Evolutionary conservation across 2,797 vertebrate species (phyloP).

Genomic region (Toxotes lorentzi): DNA sequence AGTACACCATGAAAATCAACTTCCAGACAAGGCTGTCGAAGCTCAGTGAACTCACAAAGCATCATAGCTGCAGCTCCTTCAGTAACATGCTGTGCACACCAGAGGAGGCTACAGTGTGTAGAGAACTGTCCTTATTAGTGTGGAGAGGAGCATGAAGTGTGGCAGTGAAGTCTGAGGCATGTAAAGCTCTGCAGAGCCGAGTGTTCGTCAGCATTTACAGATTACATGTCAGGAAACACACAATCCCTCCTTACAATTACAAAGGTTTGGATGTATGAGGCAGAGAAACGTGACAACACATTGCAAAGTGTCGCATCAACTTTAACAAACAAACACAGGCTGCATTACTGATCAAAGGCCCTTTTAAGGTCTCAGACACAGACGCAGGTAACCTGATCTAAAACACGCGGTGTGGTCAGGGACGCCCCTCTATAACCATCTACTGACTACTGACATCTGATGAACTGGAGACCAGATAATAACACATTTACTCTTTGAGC

Average conservation of each 20-base stretch:
- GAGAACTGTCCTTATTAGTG: no score
- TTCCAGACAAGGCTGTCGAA: no score
- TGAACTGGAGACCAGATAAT: no score
- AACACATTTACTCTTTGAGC: background rate
- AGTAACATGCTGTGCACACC: no score
- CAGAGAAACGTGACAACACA: background rate
- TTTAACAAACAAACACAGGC: constrained; percentile 7
- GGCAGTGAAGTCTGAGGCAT: background rate
- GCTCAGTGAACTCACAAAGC: no score
- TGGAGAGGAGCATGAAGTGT: background rate
- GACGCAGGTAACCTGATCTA: constrained; percentile 44
- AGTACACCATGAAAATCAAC: no score
- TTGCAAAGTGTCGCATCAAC: background rate
- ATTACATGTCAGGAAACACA: background rate
- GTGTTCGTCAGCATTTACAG: background rate
- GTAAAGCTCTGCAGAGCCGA: background rate
- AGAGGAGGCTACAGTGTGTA: no score
- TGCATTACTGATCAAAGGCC: constrained; percentile 9
- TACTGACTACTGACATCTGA: no score
- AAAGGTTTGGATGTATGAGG: constrained; percentile 5
- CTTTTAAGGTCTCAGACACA: constrained; percentile 20
- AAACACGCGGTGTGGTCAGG: constrained; percentile 43
- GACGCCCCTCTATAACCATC: constrained; percentile 53
- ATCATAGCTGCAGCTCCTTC: no score
- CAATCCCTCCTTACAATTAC: no score